phyloP scores from a whole-genome alignment of 2,888 invertebrate species.

The Agapostemon virescens region DNA sequence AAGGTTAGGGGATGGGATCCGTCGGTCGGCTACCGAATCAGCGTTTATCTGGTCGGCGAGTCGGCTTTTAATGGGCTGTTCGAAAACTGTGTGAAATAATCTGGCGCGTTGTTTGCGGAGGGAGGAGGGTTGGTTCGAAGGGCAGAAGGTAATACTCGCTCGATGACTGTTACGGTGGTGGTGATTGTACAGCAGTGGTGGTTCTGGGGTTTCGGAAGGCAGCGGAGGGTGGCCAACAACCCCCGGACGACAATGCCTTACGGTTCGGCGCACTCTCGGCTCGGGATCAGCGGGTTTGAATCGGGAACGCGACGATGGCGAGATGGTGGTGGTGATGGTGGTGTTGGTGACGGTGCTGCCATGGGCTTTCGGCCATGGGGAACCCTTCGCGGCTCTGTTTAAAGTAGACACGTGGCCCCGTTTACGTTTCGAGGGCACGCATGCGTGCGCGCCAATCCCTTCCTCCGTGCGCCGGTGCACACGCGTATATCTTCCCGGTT shows the following conservation, averaged over 20 bases:
- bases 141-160: slow-evolving; percentile 52
- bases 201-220: slow-evolving; percentile 56
- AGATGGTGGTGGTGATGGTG: slow-evolving; percentile 10
- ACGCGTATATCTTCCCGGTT: slow-evolving; percentile 55
- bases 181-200: slow-evolving; percentile 56
- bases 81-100: slow-evolving; percentile 78
- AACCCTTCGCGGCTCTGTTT: slow-evolving; percentile 70
- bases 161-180: slow-evolving; percentile 51
- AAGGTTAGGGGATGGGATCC: slow-evolving; percentile 18
- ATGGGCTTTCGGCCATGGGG: slow-evolving; percentile 31
- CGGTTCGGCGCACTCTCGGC: slow-evolving; percentile 74
- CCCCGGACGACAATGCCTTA: slow-evolving; percentile 74
- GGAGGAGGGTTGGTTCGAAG: slow-evolving; percentile 30
- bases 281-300: slow-evolving; percentile 65
- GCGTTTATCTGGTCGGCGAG: slow-evolving; percentile 76
- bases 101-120: slow-evolving; percentile 50
- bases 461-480: slow-evolving; percentile 68
- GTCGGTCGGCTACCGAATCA: slow-evolving; percentile 70
- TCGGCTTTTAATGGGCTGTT: slow-evolving; percentile 77
- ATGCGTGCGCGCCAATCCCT: slow-evolving; percentile 56
- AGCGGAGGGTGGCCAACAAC: slow-evolving; percentile 55
- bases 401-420: slow-evolving; percentile 78
- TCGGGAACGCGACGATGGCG: slow-evolving; percentile 43
- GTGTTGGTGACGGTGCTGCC: slow-evolving; percentile 38
- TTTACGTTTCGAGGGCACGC: slow-evolving; percentile 71